These are phyloP conservation scores for Morpho achilles DNA, from an alignment of 2,888 invertebrate species.

Conservation along the genomic window DNA sequence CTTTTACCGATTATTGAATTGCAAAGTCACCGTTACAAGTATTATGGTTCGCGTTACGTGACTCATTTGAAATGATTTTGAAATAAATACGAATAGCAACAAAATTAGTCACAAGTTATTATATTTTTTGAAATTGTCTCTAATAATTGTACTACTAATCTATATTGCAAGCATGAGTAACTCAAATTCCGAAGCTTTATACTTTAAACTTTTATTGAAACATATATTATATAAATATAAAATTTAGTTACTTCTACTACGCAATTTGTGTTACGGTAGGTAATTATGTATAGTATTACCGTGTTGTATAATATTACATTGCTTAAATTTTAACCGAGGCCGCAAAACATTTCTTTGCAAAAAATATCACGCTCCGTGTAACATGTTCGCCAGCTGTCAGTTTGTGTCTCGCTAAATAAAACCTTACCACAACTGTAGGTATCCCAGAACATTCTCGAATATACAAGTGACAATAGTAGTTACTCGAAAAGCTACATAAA, in stretches of 20 bases:
- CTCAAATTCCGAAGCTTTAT: too few relatives aligned
- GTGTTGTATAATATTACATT: constrained; percentile 49
- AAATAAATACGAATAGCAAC: too few relatives aligned
- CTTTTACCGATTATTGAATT: too few relatives aligned
- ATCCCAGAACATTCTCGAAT: constrained; percentile 11
- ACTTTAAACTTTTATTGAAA: too few relatives aligned
- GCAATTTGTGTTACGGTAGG: constrained; percentile 22
- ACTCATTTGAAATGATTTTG: constrained; percentile 1
- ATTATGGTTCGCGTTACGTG: not conserved
- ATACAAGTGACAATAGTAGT: constrained; percentile 13
- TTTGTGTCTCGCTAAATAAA: constrained; percentile 16
- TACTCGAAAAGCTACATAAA: constrained; percentile 18
- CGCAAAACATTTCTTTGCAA: constrained; percentile 57
- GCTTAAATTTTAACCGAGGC: constrained; percentile 61
- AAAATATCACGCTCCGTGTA: constrained; percentile 69
- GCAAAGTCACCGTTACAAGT: too few relatives aligned
- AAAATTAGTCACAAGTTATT: too few relatives aligned
- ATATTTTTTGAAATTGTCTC: too few relatives aligned
- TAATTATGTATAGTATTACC: constrained; percentile 42
- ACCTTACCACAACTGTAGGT: constrained; percentile 8
- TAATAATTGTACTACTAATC: too few relatives aligned
- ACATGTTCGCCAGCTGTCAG: constrained; percentile 61
- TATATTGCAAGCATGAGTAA: too few relatives aligned
- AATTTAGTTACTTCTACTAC: constrained; percentile 5
- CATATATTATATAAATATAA: not conserved